Conservation (phyloP, 2,797 vertebrate species). For the Eupleurogrammus muticus region DNA sequence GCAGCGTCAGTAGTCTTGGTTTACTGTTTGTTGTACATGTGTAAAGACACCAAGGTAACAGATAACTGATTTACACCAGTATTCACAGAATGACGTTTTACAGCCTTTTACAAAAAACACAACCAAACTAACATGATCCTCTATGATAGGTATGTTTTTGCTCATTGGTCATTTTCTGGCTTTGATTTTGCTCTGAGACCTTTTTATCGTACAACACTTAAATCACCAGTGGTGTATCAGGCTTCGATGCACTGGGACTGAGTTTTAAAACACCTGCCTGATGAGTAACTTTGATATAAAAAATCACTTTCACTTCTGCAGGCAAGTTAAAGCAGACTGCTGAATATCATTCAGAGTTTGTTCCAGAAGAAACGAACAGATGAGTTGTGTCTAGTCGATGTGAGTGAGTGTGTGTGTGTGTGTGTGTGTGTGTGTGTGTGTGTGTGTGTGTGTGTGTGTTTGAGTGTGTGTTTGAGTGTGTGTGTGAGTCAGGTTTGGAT, state of each 20-base stretch:
- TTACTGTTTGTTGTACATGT: conserved; percentile 21
- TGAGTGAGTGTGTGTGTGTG: conserved; percentile 2
- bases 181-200: background rate
- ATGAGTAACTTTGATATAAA: no score
- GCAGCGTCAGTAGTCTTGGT: conserved; percentile 5
- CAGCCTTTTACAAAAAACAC: background rate
- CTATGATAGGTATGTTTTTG: background rate
- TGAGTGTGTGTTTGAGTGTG: background rate
- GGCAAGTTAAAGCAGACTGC: background rate
- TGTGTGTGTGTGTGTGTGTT: conserved; percentile 8
- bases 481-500: conserved; percentile 41
- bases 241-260: background rate
- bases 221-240: background rate
- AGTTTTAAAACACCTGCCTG: no score
- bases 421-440: conserved; percentile 26
- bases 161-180: background rate
- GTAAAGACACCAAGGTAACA: conserved; percentile 30
- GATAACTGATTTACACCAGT: background rate
- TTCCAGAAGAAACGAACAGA: background rate
- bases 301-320: no score
- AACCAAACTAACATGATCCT: background rate
- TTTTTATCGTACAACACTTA: background rate
- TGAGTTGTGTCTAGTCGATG: conserved; percentile 32
- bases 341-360: background rate
- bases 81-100: background rate